Conservation (phyloP, 2,113 vertebrate genomes). For the Hydropotes inermis region DNA sequence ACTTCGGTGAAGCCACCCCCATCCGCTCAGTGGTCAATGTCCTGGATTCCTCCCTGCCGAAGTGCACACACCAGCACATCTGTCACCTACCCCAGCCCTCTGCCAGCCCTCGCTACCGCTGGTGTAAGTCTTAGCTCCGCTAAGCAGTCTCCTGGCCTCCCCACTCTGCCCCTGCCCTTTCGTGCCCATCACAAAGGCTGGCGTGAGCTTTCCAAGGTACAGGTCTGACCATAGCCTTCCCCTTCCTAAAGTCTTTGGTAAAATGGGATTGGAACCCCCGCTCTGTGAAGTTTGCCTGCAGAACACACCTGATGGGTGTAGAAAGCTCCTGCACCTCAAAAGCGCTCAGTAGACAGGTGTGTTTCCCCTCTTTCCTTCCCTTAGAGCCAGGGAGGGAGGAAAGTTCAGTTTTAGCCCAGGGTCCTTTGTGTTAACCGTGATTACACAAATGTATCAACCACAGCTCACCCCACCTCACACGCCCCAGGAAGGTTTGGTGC, state of each 20-base stretch:
- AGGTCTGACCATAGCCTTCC: neutral
- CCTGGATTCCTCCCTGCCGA: neutral
- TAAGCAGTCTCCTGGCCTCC: neutral
- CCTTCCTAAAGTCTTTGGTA: neutral
- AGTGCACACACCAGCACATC: neutral
- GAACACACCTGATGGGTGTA: rapidly evolving
- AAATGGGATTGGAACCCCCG: neutral
- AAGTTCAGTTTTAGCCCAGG: rapidly evolving
- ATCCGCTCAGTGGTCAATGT: rapidly evolving
- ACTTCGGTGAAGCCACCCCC: rapidly evolving
- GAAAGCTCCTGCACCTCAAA: neutral
- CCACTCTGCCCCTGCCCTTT: neutral
- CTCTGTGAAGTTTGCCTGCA: neutral
- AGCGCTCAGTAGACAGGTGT: neutral
- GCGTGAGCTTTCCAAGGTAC: neutral
- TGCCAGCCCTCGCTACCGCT: neutral
- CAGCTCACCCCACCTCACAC: rapidly evolving
- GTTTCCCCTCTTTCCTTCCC: neutral
- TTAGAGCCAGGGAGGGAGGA: neutral
- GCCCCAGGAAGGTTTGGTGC: rapidly evolving
- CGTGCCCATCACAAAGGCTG: neutral
- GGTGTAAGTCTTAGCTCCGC: neutral
- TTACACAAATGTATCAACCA: rapidly evolving
- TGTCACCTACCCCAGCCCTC: neutral
- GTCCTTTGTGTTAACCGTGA: neutral